Evolutionary conservation across 2,888 invertebrate species (phyloP).

Genomic region (Lepidochrysops patricia): DNA sequence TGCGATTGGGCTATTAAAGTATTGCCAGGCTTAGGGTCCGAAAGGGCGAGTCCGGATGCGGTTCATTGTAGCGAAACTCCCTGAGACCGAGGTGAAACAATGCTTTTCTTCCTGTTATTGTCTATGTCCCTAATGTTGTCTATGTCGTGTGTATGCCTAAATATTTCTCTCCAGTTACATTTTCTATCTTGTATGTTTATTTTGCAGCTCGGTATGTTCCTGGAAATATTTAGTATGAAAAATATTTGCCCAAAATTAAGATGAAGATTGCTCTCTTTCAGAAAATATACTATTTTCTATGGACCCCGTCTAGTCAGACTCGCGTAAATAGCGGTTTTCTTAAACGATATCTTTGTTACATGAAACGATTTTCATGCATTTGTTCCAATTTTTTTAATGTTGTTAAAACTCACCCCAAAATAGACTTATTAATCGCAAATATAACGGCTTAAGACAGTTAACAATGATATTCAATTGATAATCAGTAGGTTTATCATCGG

Average conservation of each 20-base stretch:
- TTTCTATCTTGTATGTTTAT: too few relatives aligned
- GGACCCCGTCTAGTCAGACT: too few relatives aligned
- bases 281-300: too few relatives aligned
- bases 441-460: constrained; percentile 10
- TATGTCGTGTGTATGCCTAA: not conserved
- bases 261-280: too few relatives aligned
- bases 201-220: too few relatives aligned
- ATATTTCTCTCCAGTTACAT: too few relatives aligned
- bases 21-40: constrained; percentile 27
- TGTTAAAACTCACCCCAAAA: not conserved
- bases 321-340: too few relatives aligned
- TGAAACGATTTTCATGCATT: not conserved
- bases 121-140: constrained; percentile 26
- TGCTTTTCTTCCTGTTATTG: constrained; percentile 69
- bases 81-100: constrained; percentile 62
- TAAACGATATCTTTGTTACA: too few relatives aligned
- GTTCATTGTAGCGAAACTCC: constrained; percentile 73
- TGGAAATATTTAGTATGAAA: too few relatives aligned
- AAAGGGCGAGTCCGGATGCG: constrained; percentile 60
- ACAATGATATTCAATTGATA: constrained; percentile 27
- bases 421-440: not conserved
- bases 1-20: not conserved
- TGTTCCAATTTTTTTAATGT: not conserved
- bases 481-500: constrained; percentile 36
- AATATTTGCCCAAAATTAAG: too few relatives aligned